Conservation (phyloP, 2,888 invertebrate species). For the Eurois occulta region DNA sequence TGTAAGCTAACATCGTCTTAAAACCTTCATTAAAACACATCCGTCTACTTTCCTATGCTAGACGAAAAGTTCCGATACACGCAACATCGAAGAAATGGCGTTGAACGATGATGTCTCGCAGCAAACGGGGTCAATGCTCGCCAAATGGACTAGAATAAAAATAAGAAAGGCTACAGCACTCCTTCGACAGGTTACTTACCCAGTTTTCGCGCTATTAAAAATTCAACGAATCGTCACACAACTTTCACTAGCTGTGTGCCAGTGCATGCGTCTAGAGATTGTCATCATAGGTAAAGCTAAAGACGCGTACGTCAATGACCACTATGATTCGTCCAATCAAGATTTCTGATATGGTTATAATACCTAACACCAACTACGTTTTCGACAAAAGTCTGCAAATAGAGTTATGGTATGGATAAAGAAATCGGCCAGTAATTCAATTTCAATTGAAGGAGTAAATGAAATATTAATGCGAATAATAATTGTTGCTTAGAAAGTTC, state of each 20-base stretch:
- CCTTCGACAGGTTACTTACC: conserved; percentile 86
- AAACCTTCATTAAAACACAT: conserved; percentile 3
- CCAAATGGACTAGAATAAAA: conserved; percentile 84
- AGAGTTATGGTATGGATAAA: conserved; percentile 62
- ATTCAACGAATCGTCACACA: conserved; percentile 88
- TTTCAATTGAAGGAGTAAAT: conserved; percentile 83
- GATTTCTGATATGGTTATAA: conserved; percentile 31
- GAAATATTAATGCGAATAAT: conserved; percentile 89
- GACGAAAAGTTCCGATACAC: conserved; percentile 56
- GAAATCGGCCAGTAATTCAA: conserved; percentile 73
- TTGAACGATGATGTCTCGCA: conserved; percentile 67
- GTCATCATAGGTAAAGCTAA: conserved; percentile 66
- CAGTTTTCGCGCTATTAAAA: conserved; percentile 88
- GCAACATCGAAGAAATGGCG: conserved; percentile 67
- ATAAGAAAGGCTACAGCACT: conserved; percentile 86
- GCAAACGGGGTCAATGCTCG: conserved; percentile 82
- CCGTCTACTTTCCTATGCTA: conserved; percentile 49
- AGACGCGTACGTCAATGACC: conserved; percentile 50
- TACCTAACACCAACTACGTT: conserved; percentile 11
- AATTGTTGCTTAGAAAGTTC: conserved; percentile 90
- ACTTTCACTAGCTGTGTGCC: conserved; percentile 86
- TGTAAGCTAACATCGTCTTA: background rate
- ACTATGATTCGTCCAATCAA: conserved; percentile 36
- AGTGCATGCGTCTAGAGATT: conserved; percentile 72
- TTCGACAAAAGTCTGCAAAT: conserved; percentile 28